Percentiles rank a stretch among this genome's conserved stretches.
These are phyloP conservation scores for Daktulosphaira vitifoliae DNA, from an alignment of 1,140 invertebrate genomes.

Conservation along the genomic window DNA sequence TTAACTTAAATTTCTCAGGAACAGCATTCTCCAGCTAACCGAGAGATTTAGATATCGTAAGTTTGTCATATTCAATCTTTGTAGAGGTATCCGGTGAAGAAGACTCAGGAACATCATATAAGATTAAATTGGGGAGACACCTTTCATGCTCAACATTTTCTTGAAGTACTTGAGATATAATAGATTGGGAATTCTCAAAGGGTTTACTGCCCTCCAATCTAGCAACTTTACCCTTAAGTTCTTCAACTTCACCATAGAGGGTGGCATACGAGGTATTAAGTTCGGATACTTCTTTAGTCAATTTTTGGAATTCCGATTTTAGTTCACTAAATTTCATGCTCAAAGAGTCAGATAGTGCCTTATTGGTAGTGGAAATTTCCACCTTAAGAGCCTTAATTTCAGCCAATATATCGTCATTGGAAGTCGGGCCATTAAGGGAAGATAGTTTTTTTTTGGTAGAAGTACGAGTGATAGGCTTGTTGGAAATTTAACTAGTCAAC, in stretches of 20 bases:
- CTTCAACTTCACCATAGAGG: not conserved
- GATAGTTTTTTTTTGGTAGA: not conserved
- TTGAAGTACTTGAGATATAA: not conserved
- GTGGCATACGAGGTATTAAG: not conserved
- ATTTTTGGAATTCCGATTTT: not conserved
- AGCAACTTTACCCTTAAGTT: constrained; percentile 1
- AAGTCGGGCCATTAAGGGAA: not conserved
- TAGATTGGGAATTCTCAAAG: not conserved
- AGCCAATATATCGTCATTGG: too few relatives aligned
- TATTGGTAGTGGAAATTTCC: not conserved
- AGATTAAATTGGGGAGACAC: not conserved
- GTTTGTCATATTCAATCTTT: too few relatives aligned
- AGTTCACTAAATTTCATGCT: not conserved
- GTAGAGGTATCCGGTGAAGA: not conserved
- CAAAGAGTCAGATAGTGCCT: not conserved
- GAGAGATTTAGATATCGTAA: too few relatives aligned
- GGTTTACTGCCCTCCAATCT: not conserved
- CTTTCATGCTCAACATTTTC: not conserved
- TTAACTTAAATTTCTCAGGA: not conserved
- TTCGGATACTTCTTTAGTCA: not conserved
- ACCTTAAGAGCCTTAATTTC: not conserved
- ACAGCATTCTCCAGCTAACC: constrained; percentile 3
- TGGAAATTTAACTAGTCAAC: too few relatives aligned
- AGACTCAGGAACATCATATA: not conserved
- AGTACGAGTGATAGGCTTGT: not conserved